Evolutionary conservation across 2,113 vertebrate species (phyloP).

Genomic region (Lepidothrix coronata): DNA sequence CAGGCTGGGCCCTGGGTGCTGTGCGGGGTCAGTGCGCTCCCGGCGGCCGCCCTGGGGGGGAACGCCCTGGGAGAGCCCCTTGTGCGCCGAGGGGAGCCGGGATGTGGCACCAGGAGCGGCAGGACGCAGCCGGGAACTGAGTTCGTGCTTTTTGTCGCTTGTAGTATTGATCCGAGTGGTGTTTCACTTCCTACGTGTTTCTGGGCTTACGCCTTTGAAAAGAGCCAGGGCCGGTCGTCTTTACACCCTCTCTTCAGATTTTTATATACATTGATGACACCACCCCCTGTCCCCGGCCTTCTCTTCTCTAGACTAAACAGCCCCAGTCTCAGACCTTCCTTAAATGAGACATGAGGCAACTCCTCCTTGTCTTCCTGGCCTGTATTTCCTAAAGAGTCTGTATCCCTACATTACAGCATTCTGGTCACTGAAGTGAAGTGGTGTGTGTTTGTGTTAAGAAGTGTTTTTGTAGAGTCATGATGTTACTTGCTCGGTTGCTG

Average conservation of each 20-base stretch:
- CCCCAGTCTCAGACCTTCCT: neutral
- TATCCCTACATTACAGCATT: neutral
- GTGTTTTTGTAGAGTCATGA: rapidly evolving
- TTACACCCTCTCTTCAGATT: neutral
- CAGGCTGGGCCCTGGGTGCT: neutral
- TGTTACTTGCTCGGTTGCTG: neutral
- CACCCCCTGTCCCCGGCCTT: rapidly evolving
- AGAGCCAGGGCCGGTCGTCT: neutral
- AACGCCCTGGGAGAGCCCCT: neutral
- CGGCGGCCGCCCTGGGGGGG: neutral
- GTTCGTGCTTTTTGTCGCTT: rapidly evolving
- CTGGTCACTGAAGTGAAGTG: too few relatives aligned
- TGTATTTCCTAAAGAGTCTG: neutral
- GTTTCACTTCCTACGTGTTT: rapidly evolving
- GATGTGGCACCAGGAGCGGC: neutral
- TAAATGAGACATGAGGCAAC: neutral
- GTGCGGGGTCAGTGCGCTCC: neutral
- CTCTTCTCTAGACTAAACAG: neutral
- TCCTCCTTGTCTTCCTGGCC: neutral
- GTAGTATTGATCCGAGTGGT: too few relatives aligned
- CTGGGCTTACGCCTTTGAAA: neutral
- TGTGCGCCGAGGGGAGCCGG: neutral
- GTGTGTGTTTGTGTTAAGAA: neutral
- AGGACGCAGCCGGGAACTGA: neutral
- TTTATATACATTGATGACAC: neutral